Percentiles rank a stretch among this genome's conserved stretches.
phyloP scores from a whole-genome alignment of 2,888 invertebrate genomes.

The Tenthredo notha region DNA sequence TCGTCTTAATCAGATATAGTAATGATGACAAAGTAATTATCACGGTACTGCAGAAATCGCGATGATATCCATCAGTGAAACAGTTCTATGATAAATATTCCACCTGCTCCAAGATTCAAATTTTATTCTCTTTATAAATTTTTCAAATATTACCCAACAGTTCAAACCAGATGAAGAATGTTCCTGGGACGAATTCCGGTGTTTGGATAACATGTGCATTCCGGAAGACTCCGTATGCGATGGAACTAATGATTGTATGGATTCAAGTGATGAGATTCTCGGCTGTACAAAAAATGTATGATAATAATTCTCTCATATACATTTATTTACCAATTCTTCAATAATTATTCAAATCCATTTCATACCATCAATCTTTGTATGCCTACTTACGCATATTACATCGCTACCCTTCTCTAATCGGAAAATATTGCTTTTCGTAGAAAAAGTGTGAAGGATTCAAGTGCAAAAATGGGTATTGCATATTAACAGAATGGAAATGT shows the following conservation, averaged over 20 bases:
- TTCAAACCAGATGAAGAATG: constrained; percentile 58
- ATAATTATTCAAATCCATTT: not conserved
- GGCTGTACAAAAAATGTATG: constrained; percentile 69
- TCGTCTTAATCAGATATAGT: not conserved
- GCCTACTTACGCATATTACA: not conserved
- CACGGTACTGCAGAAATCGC: not conserved
- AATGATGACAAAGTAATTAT: not conserved
- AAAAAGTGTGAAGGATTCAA: constrained; percentile 82
- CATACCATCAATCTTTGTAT: not conserved
- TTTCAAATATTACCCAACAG: not conserved
- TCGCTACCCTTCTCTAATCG: not conserved
- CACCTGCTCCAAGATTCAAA: not conserved
- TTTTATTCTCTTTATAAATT: not conserved
- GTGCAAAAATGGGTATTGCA: constrained; percentile 82
- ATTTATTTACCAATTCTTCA: not conserved
- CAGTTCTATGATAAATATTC: not conserved
- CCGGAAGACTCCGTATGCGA: constrained; percentile 76
- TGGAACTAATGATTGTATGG: constrained; percentile 74
- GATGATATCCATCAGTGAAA: constrained; percentile 5
- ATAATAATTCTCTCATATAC: not conserved
- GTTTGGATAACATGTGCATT: constrained; percentile 73
- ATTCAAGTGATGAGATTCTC: constrained; percentile 76
- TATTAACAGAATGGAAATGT: constrained; percentile 80
- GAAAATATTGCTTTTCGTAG: constrained; percentile 57
- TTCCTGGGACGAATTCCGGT: constrained; percentile 66